These are phyloP conservation scores for Yponomeuta sedellus DNA, from an alignment of 2,888 invertebrate genomes.

Conservation along the genomic window DNA sequence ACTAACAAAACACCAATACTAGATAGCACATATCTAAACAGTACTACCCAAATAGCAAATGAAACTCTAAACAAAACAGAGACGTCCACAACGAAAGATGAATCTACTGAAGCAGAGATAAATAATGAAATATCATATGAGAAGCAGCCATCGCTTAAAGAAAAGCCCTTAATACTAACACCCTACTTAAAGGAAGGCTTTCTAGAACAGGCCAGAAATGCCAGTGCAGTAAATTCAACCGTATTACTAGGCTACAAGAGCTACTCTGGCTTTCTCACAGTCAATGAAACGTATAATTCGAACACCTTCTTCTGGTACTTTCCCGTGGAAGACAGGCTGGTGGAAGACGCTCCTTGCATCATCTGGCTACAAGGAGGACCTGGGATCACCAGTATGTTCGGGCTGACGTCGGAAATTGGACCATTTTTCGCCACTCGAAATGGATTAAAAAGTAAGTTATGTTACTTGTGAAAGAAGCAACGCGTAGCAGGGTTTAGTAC, in stretches of 20 bases:
- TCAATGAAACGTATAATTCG: constrained; percentile 82
- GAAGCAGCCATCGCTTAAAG: not conserved
- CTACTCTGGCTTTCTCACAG: constrained; percentile 77
- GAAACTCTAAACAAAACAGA: not conserved
- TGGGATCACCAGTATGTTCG: constrained; percentile 78
- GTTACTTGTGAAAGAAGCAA: too few species aligned
- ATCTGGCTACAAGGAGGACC: constrained; percentile 95
- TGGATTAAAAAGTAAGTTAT: constrained; percentile 43
- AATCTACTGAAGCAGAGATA: not conserved
- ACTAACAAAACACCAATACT: not conserved
- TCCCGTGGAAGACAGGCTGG: constrained; percentile 64
- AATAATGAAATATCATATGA: not conserved
- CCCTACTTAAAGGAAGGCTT: constrained; percentile 41
- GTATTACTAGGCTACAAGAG: constrained; percentile 56
- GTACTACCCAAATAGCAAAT: not conserved
- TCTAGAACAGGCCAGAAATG: constrained; percentile 38
- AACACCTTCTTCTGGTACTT: constrained; percentile 93
- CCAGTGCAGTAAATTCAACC: constrained; percentile 41
- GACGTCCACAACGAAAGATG: not conserved
- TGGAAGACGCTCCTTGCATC: constrained; percentile 77
- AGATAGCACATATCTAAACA: not conserved
- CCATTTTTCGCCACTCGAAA: constrained; percentile 38
- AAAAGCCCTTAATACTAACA: constrained; percentile 42
- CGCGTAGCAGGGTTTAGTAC: not conserved
- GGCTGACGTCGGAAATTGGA: constrained; percentile 57